Conservation (phyloP, 2,797 vertebrate species). For the Anguilla obscura region DNA sequence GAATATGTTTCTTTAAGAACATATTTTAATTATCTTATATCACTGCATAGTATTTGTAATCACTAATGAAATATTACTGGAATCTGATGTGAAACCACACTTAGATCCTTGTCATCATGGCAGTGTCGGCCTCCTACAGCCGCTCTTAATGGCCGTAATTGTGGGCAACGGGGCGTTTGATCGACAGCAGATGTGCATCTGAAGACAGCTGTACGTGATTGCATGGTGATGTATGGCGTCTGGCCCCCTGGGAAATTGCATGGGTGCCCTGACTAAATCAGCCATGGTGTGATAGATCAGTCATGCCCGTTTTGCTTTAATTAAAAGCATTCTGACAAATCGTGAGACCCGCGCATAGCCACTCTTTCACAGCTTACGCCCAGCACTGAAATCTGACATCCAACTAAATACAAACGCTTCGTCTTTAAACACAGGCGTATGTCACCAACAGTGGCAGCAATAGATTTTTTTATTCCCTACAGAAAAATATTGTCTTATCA, state of each 20-base stretch:
- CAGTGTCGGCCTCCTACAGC: not conserved
- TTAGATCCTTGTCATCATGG: not conserved
- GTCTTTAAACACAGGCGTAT: not conserved
- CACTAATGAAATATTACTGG: not conserved
- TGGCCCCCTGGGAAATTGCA: constrained; percentile 34
- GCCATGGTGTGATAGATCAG: constrained; percentile 47
- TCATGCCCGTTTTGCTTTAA: constrained; percentile 50
- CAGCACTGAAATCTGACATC: constrained; percentile 13
- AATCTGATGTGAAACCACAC: not conserved
- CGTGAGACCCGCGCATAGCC: constrained; percentile 6
- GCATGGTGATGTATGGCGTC: constrained; percentile 48
- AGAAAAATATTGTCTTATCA: not conserved
- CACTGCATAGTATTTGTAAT: not conserved
- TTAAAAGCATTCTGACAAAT: constrained; percentile 47
- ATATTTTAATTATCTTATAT: not conserved
- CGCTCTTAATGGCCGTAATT: not conserved
- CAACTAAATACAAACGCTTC: not conserved
- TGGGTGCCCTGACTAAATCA: constrained; percentile 42
- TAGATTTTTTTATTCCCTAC: not conserved
- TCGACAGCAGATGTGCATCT: constrained; percentile 33
- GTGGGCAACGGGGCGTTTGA: constrained; percentile 16
- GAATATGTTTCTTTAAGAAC: not conserved
- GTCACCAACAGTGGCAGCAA: not conserved
- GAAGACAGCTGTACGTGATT: constrained; percentile 31
- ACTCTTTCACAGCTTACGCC: constrained; percentile 7